A percentile compares a stretch with the other conserved stretches of the same genome.
Conservation (phyloP, 2,888 invertebrate genomes). For the Panopea generosa region DNA sequence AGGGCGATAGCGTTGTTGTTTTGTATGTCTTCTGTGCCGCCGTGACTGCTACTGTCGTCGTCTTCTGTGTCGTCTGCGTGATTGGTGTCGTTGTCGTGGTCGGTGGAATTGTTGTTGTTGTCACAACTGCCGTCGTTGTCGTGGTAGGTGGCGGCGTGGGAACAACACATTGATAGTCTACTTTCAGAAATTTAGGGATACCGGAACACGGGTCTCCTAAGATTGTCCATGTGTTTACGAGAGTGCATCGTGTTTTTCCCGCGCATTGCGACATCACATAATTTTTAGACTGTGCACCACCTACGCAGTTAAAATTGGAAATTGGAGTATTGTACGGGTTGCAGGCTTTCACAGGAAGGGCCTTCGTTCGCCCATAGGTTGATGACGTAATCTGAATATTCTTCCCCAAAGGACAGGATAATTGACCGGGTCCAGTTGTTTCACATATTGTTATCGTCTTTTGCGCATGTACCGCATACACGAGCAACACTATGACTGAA, state of each 20-base stretch:
- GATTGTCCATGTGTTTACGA: slow-evolving; percentile 36
- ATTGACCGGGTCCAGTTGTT: slow-evolving; percentile 28
- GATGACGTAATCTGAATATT: slow-evolving; percentile 36
- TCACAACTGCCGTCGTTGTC: slow-evolving; percentile 5
- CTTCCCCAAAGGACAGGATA: slow-evolving; percentile 42
- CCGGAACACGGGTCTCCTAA: slow-evolving; percentile 64
- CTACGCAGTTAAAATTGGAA: slow-evolving; percentile 38
- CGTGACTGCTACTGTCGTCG: slow-evolving; percentile 3
- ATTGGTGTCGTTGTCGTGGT: background rate
- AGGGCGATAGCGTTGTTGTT: slow-evolving; percentile 44
- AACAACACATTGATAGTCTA: slow-evolving; percentile 51
- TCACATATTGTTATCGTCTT: slow-evolving; percentile 43
- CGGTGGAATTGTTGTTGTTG: background rate
- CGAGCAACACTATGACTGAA: slow-evolving; percentile 26
- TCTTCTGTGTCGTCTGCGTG: slow-evolving; percentile 6
- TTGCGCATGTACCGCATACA: background rate
- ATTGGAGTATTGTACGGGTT: slow-evolving; percentile 34
- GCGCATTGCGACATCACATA: slow-evolving; percentile 36
- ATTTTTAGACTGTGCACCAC: slow-evolving; percentile 26
- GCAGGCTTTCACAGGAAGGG: slow-evolving; percentile 35
- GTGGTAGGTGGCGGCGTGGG: slow-evolving; percentile 32
- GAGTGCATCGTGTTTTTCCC: slow-evolving; percentile 37
- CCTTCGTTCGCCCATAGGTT: slow-evolving; percentile 46
- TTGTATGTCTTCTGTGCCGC: slow-evolving; percentile 13
- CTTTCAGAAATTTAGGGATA: slow-evolving; percentile 61